Conservation (phyloP, 23 tunicate genomes). For the Oikopleura dioica region DNA sequence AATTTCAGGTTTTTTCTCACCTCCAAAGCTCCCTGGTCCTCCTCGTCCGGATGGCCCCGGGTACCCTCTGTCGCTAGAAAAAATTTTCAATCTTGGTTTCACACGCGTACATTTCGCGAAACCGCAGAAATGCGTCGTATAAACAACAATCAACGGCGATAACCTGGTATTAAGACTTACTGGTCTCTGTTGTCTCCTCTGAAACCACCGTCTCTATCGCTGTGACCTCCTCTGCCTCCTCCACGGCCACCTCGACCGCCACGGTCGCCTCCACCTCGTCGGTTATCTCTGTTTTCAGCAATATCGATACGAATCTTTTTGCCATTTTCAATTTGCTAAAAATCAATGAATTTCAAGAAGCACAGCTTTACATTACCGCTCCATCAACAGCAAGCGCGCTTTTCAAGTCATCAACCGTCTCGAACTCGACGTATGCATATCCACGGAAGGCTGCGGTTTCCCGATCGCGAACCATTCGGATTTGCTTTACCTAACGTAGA, state of each 20-base stretch:
- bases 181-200: not conserved
- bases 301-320: conserved; percentile 54
- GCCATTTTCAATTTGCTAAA: conserved; percentile 41
- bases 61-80: too few species aligned
- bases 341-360: not conserved
- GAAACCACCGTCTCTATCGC: not conserved
- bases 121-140: too few species aligned
- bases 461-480: conserved; percentile 62
- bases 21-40: too few species aligned
- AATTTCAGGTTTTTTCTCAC: too few species aligned
- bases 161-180: too few species aligned
- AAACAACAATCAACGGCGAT: too few species aligned
- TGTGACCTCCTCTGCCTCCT: not conserved
- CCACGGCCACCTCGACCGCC: conserved; percentile 32
- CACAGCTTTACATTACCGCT: conserved; percentile 26
- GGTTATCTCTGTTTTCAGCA: conserved; percentile 40
- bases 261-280: conserved; percentile 41
- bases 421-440: conserved; percentile 94
- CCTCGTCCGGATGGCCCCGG: too few species aligned
- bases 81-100: too few species aligned
- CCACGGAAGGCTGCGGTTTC: conserved; percentile 89
- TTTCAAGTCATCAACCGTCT: conserved; percentile 34
- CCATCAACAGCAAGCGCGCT: conserved; percentile 53
- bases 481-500: conserved; percentile 29
- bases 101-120: too few species aligned